Conservation (phyloP, 2,888 invertebrate genomes). For the Bibio marci region DNA sequence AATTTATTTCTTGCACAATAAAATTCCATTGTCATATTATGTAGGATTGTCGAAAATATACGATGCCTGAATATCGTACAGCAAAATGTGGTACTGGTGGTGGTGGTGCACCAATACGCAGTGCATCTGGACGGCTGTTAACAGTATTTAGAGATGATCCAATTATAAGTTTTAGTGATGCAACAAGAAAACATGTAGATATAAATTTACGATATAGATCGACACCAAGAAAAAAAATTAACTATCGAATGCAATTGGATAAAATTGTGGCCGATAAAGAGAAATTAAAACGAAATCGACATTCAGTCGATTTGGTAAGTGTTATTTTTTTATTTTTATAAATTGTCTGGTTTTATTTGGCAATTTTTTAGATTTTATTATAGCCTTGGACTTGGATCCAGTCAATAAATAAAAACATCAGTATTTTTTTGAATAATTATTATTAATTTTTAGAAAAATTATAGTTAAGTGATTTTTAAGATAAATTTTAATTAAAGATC, state of each 20-base stretch:
- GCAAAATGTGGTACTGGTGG: slow-evolving; percentile 5
- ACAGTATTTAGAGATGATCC: slow-evolving; percentile 39
- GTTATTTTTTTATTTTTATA: neutral
- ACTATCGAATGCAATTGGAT: slow-evolving; percentile 41
- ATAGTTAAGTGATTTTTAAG: too few species aligned
- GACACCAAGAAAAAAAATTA: slow-evolving; percentile 29
- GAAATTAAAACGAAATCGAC: slow-evolving; percentile 3
- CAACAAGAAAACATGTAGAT: slow-evolving; percentile 44
- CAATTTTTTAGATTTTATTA: neutral
- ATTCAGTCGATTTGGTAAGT: slow-evolving; percentile 3
- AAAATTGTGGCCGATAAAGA: slow-evolving; percentile 7
- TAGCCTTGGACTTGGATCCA: neutral
- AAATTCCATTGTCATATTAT: too few species aligned
- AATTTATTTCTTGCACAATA: too few species aligned
- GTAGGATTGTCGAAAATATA: slow-evolving; percentile 6
- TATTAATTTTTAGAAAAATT: too few species aligned
- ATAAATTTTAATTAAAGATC: too few species aligned
- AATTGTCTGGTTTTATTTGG: too few species aligned
- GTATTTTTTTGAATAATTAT: too few species aligned
- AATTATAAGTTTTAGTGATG: slow-evolving; percentile 42
- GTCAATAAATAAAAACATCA: neutral
- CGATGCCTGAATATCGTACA: neutral
- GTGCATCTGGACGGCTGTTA: slow-evolving; percentile 19
- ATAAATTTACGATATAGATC: slow-evolving; percentile 51
- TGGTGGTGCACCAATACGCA: slow-evolving; percentile 13